A percentile compares a stretch with the other conserved stretches of the same genome.
Evolutionary conservation across 2,797 vertebrate species (phyloP).

Genomic region (Siniperca undulata): DNA sequence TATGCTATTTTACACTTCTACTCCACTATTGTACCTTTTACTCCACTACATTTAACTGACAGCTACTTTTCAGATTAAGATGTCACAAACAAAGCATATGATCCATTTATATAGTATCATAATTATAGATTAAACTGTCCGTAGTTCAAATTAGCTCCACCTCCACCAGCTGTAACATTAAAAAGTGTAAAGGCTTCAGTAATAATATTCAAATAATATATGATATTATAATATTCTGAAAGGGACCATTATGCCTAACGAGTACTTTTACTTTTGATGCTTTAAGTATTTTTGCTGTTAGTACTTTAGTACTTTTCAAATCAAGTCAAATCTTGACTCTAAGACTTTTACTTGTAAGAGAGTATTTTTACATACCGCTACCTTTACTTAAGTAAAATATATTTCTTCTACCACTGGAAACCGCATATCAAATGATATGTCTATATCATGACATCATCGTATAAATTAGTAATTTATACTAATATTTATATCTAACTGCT

Average conservation of each 20-base stretch:
- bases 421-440: background rate
- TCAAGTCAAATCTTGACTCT: background rate
- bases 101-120: background rate
- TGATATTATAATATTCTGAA: background rate
- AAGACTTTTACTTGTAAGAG: background rate
- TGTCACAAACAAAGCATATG: background rate
- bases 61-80: too few relatives aligned
- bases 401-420: background rate
- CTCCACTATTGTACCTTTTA: background rate
- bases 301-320: background rate
- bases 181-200: background rate
- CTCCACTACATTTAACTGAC: background rate
- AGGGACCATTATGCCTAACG: background rate
- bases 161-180: background rate
- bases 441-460: background rate
- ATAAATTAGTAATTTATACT: background rate
- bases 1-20: background rate
- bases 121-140: background rate
- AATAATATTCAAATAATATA: background rate
- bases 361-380: background rate
- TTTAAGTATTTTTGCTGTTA: background rate
- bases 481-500: conserved; percentile 21
- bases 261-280: background rate
- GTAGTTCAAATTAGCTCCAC: background rate
- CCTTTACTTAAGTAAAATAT: background rate